Evolutionary conservation across 1,140 invertebrate genomes (phyloP), one percentile per base, ranked within the genome.

Genomic region (Pemphigus obesinymphae): DNA sequence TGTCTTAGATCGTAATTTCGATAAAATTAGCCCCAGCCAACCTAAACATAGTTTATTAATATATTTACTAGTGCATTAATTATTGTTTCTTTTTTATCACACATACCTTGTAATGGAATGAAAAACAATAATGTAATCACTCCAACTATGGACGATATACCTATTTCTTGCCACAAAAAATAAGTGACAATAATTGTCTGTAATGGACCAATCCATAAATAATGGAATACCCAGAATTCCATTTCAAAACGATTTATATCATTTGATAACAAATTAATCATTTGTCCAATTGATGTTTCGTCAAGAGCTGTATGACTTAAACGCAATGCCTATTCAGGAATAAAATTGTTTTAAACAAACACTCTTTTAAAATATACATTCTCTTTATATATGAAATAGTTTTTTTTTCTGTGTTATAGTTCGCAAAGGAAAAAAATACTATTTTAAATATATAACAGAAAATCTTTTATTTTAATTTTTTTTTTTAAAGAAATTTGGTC

Each of bases 251-350:
- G 89, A 82, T 91, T 91, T 70, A 94, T 92, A 86, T 98, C 96
- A 87, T 97, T 98, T 13, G 95, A 96, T 82, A 98, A 89, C 10
- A 98, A 89, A 87, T 97, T 98, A 11, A 97, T 93, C 85, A 97
- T 92, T 88, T 97, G 93, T 11, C 96, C 96, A 53, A 91, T 90
- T 5, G 94, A 94, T 4, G 93, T 94, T 85, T 93, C 89, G 26
- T 91, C 90, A 45, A 96, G 86, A 10, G 93, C 91, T 4, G 89
- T 90, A 84, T 90, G 90, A 82, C 89, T 91, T 45, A 93, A 88
- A 3, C 89, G 88, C 83, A 93, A 87, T 83, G 90, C 89, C 91
- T 93, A n/a, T 0, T 4, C 7, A 70, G 0, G 34, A 43, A 70
- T 5, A 45, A 23, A 5, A 43, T 40, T 13, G 15, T 37, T 29